Percentiles rank a stretch among this genome's conserved stretches.
phyloP scores from a whole-genome alignment of 1,140 invertebrate genomes.

The Diachasma alloeum region DNA sequence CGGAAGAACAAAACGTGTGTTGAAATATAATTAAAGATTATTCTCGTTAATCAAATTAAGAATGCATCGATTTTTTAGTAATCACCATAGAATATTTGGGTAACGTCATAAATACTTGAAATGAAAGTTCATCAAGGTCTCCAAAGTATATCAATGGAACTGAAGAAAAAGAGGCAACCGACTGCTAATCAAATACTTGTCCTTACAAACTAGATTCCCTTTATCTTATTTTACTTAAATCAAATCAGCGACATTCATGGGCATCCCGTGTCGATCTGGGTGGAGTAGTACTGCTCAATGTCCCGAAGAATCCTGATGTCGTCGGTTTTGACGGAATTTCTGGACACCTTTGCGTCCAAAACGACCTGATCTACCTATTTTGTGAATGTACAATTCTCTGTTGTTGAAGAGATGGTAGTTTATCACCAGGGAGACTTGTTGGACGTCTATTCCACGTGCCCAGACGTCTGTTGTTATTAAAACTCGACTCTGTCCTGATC shows the following conservation, averaged over 20 bases:
- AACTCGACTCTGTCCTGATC: conserved; percentile 94
- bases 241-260: conserved; percentile 95
- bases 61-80: too few relatives aligned
- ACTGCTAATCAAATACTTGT: conserved; percentile 39
- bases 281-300: conserved; percentile 99
- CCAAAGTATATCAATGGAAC: too few relatives aligned
- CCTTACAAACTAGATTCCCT: conserved; percentile 45
- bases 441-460: conserved; percentile 99
- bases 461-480: conserved; percentile 99
- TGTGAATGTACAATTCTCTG: conserved; percentile 99
- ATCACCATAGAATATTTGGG: too few relatives aligned
- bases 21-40: too few relatives aligned
- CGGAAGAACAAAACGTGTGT: too few relatives aligned
- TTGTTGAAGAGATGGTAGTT: conserved; percentile 99
- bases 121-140: too few relatives aligned
- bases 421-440: conserved; percentile 98
- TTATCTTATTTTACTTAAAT: conserved; percentile 68
- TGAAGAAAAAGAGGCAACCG: too few relatives aligned
- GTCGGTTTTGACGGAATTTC: conserved; percentile 99
- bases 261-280: conserved; percentile 99
- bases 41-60: too few relatives aligned
- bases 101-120: too few relatives aligned
- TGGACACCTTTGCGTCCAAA: conserved; percentile 99
- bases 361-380: conserved; percentile 96
- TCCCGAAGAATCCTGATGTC: conserved; percentile 98